Evolutionary conservation across 2,797 vertebrate species (phyloP), one percentile per base, ranked within the genome.

Genomic region (Enoplosus armatus): DNA sequence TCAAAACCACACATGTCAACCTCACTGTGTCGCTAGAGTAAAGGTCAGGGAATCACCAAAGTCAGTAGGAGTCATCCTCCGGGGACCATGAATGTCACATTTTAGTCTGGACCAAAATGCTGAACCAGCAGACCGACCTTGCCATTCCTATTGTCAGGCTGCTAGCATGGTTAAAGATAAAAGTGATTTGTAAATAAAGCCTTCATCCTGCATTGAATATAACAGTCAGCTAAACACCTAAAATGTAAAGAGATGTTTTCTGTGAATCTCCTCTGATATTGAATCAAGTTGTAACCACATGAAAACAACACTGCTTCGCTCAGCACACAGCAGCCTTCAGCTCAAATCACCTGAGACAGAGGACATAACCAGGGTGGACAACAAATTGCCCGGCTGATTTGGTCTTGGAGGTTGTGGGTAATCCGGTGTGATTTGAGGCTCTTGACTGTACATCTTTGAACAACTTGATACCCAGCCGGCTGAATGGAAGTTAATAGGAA

Each of bases 401-500:
- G 72, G 84, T 78, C 74, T 68, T 71, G 72, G 73, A 86, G 90
- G 87, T 91, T 89, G 77, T 43, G 74, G 73, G 85, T 92, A 92
- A 95, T 93, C 90, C 79, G 6, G 58, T 27, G 64, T 89, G 90
- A 93, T 93, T 95, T 82, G 60, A 84, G 85, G 75, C 83, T 79
- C 75, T 90, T 72, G 24, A 82, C 83, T 79, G 73, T 79, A 84
- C 74, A 87, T 85, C 83, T 92, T 83, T 91, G 84, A 92, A 93
- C 90, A 90, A 89, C 80, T 86, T 90, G 88, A 93, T 91, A 82
- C 81, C 37, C 75, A 39, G 61, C 61, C 54, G n/a, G 65, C 77
- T 84, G 62, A 74, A 79, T 80, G 69, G 73, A 75, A 69, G 70
- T 51, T 96, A 96, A 95, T 94, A 45, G 89, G 89, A 95, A 95